Evolutionary conservation across 2,113 vertebrate genomes (phyloP), one percentile per base, ranked within the genome.

Genomic region (Oceanites oceanicus): DNA sequence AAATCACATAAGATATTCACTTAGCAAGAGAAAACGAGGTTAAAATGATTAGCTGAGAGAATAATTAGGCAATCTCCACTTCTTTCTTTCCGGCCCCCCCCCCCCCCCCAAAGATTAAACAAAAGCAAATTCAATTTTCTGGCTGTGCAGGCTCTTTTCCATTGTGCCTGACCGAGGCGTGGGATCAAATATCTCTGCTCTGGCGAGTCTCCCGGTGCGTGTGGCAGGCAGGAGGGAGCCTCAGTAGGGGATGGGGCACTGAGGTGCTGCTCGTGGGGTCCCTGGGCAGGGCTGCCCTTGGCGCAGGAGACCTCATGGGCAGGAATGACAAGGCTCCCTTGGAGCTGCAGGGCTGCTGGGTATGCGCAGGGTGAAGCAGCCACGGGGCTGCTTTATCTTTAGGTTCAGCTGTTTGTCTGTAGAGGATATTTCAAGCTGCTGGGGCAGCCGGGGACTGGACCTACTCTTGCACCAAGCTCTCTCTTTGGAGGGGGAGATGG

Each of bases 1-100:
- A 63, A 80, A 67, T 93, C 63, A 27, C 71, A 20, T 34, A 84
- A 67, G 88, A 29, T 56, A 86, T 72, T 67, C 82, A 59, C 47
- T 94, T 47, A 85, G 47, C 67, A 88, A 88, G 71, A 75, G 27
- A 78, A 92, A 93, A 74, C 2, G 40, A 95, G 88, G 89, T 89
- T 89, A 88, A 90, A 88, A 92, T 72, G 58, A 50, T 81, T 93
- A 87, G 63, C 53, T 45, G 68, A 90, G 63, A 84, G 79, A 73
- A 75, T 63, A 72, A 88, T 78, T 72, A 83, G 66, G 63, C 16
- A 74, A 67, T 70, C 6, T 66, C 22, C 25, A 6, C 20, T 34
- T 55, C 30, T 7, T 22, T 32, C 50, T 26, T 30, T 21, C 18
- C 19, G 18, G 7, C 4, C 4, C n/a, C n/a, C n/a, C 8, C 18